Evolutionary conservation across 2,113 vertebrate species (phyloP).

Genomic region (Dasypus novemcinctus): DNA sequence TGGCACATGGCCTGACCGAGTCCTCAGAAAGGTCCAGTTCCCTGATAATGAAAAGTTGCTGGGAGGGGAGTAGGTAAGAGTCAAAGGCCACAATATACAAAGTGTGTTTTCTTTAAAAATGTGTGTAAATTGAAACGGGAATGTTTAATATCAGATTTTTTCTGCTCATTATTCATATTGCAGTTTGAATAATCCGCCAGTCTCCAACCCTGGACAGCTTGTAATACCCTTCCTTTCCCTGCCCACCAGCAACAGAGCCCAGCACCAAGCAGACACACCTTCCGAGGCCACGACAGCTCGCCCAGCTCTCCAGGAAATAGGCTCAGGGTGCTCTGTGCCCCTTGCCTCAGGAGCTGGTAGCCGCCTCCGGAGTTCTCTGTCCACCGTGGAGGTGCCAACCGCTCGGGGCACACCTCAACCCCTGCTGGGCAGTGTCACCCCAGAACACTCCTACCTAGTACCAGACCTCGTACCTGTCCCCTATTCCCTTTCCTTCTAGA

Average conservation of each 20-base stretch:
- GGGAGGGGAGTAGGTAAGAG: too few species aligned
- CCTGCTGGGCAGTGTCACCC: too few species aligned
- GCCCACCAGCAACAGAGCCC: not conserved
- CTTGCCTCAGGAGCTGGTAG: too few species aligned
- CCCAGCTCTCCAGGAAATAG: not conserved
- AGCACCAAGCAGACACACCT: not conserved
- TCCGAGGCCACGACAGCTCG: not conserved
- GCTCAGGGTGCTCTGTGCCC: not conserved
- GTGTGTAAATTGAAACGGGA: not conserved
- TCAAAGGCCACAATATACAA: not conserved
- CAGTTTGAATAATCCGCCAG: not conserved
- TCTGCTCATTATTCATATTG: not conserved
- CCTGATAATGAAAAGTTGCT: not conserved
- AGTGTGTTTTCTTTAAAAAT: not conserved
- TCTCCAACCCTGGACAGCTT: not conserved
- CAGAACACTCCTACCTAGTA: not conserved
- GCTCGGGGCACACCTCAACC: not conserved
- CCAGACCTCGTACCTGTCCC: not conserved
- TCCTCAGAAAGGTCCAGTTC: not conserved
- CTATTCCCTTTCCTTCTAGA: not conserved
- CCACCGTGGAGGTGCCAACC: not conserved
- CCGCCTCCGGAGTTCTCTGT: too few species aligned
- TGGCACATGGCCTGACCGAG: not conserved
- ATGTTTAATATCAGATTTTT: not conserved
- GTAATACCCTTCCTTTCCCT: not conserved